A percentile compares a stretch with the other conserved stretches of the same genome.
These are phyloP conservation scores for Paracentrotus lividus DNA, from an alignment of 53 echinoderm and acorn worm genomes.

Conservation along the genomic window DNA sequence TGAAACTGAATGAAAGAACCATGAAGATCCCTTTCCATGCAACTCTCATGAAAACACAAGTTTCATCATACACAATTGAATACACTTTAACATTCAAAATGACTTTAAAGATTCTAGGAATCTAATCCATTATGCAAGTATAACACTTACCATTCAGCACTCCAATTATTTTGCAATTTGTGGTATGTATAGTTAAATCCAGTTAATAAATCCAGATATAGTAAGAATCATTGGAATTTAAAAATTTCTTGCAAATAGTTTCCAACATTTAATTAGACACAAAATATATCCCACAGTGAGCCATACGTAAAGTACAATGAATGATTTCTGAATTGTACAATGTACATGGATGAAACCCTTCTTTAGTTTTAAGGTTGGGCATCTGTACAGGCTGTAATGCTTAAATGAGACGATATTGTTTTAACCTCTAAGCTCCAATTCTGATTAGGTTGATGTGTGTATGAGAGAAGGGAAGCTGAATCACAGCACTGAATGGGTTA, in stretches of 20 bases:
- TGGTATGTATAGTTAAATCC: not conserved
- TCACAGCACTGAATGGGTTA: not conserved
- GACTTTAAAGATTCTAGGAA: not conserved
- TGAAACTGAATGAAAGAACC: no score
- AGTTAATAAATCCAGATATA: not conserved
- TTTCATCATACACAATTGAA: no score
- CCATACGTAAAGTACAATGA: not conserved
- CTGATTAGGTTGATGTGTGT: not conserved
- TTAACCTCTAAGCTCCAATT: not conserved
- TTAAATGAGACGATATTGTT: not conserved
- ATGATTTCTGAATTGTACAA: not conserved
- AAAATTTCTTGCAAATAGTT: not conserved
- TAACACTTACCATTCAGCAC: not conserved
- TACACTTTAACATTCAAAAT: not conserved
- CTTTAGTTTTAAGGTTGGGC: constrained; percentile 49
- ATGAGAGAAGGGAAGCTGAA: not conserved
- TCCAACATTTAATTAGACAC: not conserved
- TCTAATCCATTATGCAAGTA: not conserved
- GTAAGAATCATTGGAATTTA: not conserved
- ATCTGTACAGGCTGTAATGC: not conserved
- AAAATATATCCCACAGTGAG: not conserved
- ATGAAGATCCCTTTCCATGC: no score
- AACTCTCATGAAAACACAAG: no score
- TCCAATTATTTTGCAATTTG: not conserved
- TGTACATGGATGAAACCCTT: not conserved